phyloP scores from a whole-genome alignment of 1,140 invertebrate species.

The Drosophila bocki region DNA sequence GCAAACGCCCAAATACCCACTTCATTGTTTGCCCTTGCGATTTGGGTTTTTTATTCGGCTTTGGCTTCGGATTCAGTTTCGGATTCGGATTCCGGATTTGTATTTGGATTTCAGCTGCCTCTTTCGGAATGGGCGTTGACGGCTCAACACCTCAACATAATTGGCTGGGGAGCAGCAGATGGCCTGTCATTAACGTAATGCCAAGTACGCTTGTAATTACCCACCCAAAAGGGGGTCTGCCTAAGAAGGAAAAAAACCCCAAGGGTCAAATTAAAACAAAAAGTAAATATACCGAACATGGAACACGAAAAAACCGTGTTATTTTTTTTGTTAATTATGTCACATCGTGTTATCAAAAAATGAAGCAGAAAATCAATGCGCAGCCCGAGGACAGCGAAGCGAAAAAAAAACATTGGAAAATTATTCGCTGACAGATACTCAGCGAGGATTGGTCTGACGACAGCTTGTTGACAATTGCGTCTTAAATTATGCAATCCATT shows the following conservation, averaged over 20 bases:
- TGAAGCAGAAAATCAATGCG: slow-evolving; percentile 30
- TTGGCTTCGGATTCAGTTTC: slow-evolving; percentile 11
- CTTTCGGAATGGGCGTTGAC: slow-evolving; percentile 42
- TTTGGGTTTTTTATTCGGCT: slow-evolving; percentile 31
- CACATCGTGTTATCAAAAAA: slow-evolving; percentile 32
- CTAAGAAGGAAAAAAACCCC: slow-evolving; percentile 3
- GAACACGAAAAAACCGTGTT: background rate
- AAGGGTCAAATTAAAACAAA: slow-evolving; percentile 13
- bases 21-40: slow-evolving; percentile 45
- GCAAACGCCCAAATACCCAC: slow-evolving; percentile 40
- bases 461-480: slow-evolving; percentile 38
- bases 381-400: background rate
- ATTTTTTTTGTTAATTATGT: slow-evolving; percentile 25
- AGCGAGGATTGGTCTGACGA: background rate
- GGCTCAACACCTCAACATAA: slow-evolving; percentile 56
- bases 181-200: slow-evolving; percentile 64
- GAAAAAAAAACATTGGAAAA: slow-evolving; percentile 6
- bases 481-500: slow-evolving; percentile 63
- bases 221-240: slow-evolving; percentile 11
- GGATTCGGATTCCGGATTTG: slow-evolving; percentile 23
- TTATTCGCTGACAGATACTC: slow-evolving; percentile 19
- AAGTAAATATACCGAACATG: background rate
- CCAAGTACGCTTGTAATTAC: slow-evolving; percentile 39
- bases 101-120: slow-evolving; percentile 18
- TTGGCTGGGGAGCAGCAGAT: slow-evolving; percentile 18